Percentiles rank a stretch among this genome's conserved stretches.
These are phyloP conservation scores for Brachyhypopomus occidentalis DNA, from an alignment of 2,113 vertebrate species.

Conservation along the genomic window DNA sequence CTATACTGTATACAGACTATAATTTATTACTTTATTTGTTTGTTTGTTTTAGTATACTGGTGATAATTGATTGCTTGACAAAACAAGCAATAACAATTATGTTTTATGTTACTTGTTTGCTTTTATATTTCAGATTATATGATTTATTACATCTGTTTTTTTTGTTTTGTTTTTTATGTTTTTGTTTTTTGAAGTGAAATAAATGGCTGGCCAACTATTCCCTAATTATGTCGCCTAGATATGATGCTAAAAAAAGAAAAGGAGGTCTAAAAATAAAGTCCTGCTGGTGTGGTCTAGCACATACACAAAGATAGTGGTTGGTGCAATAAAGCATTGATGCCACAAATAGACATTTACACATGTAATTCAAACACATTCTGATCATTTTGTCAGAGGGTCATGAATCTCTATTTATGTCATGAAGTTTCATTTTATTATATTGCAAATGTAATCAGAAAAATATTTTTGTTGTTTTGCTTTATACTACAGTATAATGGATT, in stretches of 20 bases:
- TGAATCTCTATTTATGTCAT: no score
- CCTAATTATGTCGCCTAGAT: slow-evolving; percentile 20
- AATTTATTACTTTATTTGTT: no score
- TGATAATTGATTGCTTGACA: no score
- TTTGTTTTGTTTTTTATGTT: no score
- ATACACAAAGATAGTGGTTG: slow-evolving; percentile 6
- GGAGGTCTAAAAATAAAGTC: slow-evolving; percentile 1
- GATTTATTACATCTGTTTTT: slow-evolving; percentile 11
- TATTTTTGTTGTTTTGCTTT: no score
- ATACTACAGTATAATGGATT: no score
- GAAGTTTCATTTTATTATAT: no score
- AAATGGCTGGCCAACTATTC: slow-evolving; percentile 3
- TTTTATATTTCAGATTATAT: slow-evolving; percentile 11
- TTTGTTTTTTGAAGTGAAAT: neutral
- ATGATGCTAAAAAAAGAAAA: neutral
- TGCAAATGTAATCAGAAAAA: no score
- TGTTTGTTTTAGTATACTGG: no score
- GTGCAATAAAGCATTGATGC: neutral
- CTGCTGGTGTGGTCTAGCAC: neutral
- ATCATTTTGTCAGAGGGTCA: neutral
- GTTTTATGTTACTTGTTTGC: neutral
- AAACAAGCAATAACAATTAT: no score
- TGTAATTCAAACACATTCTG: neutral
- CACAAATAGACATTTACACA: neutral
- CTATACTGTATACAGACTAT: no score